A percentile compares a stretch with the other conserved stretches of the same genome.
Evolutionary conservation across 2,797 vertebrate species (phyloP).

Genomic region (Pangasius sanitwongsei): DNA sequence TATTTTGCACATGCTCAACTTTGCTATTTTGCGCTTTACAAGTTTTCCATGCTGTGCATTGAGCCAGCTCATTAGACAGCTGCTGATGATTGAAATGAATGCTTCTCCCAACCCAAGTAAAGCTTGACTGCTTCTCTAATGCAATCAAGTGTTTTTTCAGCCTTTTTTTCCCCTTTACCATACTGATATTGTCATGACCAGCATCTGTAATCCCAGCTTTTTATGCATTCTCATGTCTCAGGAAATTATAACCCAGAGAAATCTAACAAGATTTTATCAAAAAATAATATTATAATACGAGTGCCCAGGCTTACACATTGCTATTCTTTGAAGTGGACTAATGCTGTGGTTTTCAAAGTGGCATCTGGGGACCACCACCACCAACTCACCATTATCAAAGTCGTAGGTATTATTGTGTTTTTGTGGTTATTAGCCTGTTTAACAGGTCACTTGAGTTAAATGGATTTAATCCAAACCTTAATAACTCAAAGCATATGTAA

Average conservation of each 20-base stretch:
- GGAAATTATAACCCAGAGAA: background rate
- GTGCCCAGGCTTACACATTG: background rate
- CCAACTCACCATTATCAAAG: background rate
- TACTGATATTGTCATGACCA: background rate
- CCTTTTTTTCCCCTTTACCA: background rate
- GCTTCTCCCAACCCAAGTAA: background rate
- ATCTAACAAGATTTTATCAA: background rate
- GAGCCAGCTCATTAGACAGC: background rate
- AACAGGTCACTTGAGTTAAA: background rate
- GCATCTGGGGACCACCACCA: background rate
- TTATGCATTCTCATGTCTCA: background rate
- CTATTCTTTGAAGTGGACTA: background rate
- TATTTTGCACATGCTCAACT: background rate
- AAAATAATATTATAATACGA: background rate
- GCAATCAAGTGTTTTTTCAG: background rate
- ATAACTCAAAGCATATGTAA: background rate
- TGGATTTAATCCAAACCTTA: background rate
- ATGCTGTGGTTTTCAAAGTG: background rate
- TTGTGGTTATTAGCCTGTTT: background rate
- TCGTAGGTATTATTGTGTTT: background rate
- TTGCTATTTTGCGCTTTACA: background rate
- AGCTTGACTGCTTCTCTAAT: conserved; percentile 25
- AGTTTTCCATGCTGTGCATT: background rate
- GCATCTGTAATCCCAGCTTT: background rate
- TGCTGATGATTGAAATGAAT: conserved; percentile 30